Conservation (phyloP, 1,140 invertebrate genomes). For the Melanaphis sacchari region DNA sequence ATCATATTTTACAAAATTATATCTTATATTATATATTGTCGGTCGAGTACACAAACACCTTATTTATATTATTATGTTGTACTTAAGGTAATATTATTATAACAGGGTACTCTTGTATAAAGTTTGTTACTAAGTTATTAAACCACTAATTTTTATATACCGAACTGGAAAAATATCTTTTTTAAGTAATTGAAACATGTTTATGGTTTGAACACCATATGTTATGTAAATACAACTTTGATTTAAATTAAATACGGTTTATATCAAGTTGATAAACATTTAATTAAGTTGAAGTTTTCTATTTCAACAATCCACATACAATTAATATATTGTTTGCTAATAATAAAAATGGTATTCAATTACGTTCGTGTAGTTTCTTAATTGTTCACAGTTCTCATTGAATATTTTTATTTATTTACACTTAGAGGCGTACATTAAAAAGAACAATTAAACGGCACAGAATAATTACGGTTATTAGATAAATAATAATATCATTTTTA, state of each 20-base stretch:
- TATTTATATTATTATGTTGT: not conserved
- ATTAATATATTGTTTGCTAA: not conserved
- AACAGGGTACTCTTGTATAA: not conserved
- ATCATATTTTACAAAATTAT: not conserved
- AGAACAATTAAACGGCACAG: not conserved
- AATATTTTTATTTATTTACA: not conserved
- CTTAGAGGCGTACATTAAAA: not conserved
- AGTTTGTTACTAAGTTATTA: not conserved
- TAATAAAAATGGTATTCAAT: not conserved
- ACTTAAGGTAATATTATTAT: not conserved
- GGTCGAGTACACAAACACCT: not conserved
- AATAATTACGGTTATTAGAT: not conserved
- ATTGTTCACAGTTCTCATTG: not conserved
- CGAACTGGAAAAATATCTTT: too few species aligned
- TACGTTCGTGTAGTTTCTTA: not conserved
- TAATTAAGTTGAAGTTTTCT: not conserved
- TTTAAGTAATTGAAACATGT: not conserved
- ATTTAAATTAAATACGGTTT: too few species aligned
- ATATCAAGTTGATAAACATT: too few species aligned
- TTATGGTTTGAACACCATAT: not conserved
- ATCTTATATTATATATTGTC: not conserved
- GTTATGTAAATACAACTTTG: not conserved
- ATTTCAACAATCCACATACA: not conserved
- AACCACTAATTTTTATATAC: not conserved
- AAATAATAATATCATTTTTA: not conserved